phyloP scores from a whole-genome alignment of 2,113 vertebrate genomes.

The Eptesicus fuscus region DNA sequence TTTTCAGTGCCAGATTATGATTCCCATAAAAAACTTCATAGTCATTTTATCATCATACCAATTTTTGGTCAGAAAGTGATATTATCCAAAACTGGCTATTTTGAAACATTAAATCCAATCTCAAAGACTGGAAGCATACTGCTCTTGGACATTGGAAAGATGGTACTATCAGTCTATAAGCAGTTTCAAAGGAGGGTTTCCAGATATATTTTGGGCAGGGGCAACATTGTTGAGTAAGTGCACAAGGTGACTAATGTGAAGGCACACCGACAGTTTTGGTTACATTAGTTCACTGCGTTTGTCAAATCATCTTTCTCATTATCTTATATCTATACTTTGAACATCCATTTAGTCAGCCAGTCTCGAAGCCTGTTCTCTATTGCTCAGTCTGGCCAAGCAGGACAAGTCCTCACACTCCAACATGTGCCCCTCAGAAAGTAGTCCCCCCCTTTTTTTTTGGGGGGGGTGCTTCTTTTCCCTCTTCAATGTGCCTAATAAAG shows the following conservation, averaged over 20 bases:
- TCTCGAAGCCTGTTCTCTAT: not conserved
- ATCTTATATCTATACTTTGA: not conserved
- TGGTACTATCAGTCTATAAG: not conserved
- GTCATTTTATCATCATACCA: not conserved
- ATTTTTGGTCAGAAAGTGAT: conserved; percentile 22
- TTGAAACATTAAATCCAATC: conserved; percentile 35
- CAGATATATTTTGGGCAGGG: not conserved
- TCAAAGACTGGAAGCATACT: not conserved
- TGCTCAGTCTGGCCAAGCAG: not conserved
- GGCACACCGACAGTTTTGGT: not conserved
- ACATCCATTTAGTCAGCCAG: not conserved
- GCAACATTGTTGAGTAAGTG: not conserved
- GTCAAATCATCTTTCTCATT: conserved; percentile 22
- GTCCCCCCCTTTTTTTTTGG: not conserved
- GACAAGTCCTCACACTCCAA: not conserved
- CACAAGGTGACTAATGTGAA: not conserved
- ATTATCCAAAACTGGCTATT: not conserved
- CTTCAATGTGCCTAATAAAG: not conserved
- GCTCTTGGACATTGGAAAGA: not conserved
- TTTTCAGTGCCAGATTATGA: not conserved
- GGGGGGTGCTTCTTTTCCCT: not conserved
- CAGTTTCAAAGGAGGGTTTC: not conserved
- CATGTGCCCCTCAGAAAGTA: not conserved
- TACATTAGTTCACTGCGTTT: not conserved
- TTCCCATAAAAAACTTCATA: not conserved